Base-by-base conservation (phyloP, 2,113 vertebrate species). In the Excalfactoria chinensis region DNA sequence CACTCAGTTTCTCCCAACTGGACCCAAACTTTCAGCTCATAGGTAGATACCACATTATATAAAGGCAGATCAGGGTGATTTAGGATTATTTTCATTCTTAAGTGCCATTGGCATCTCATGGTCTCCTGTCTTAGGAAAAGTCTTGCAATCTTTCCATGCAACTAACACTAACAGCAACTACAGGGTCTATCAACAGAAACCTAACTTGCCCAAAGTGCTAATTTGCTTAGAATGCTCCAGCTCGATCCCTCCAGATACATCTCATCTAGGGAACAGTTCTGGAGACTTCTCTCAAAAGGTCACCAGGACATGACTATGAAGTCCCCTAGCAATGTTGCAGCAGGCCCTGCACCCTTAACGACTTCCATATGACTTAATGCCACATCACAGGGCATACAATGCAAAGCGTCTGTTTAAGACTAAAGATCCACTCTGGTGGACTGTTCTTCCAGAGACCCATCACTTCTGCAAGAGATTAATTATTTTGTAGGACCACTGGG, bases 401-500 rank as follows among this genome's bases (percentile, higher is more conserved):
- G 35, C 64, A 80, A 43, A 62, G 11, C 11, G 40, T 20, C 41
- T 89, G 37, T n/a, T 37, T 82, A 62, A 55, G 46, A 19, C 51
- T 81, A 51, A 48, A 81, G 34, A 71, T 71, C 77, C 46, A 75
- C 58, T 48, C 60, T 32, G 77, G 87, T 81, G 87, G 86, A 43
- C 70, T 81, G 73, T 60, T 58, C 72, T 55, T 49, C 78, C 81
- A 84, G 32, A 59, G 26, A 40, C 22, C 69, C 72, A 46, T 4
- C 60, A 6, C 40, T 69, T 30, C 40, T 41, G 22, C 44, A 28
- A 6, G 26, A 12, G 53, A 76, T 21, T 32, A 80, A 72, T 43
- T 83, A 9, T 2, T 5, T 15, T 2, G 2, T 10, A 32, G 43
- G 44, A 62, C 28, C 35, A 22, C 0, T 4, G 37, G 43, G 9